phyloP scores from a whole-genome alignment of 2,888 invertebrate genomes.

The Acleris laterana region DNA sequence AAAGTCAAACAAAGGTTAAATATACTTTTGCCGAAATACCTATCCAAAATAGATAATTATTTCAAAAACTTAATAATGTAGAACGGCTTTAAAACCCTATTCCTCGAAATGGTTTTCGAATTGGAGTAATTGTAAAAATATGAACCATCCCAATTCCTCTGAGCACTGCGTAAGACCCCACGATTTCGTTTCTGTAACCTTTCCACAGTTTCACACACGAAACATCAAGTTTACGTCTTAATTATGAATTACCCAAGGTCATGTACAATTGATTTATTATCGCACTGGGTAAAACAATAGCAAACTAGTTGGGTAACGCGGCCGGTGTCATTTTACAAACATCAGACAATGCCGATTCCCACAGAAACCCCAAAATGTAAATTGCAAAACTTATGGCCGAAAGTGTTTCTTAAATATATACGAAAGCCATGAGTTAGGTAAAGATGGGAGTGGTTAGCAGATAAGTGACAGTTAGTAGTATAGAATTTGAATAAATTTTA shows the following conservation, averaged over 20 bases:
- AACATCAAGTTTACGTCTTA: constrained; percentile 21
- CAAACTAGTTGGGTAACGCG: constrained; percentile 53
- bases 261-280: constrained; percentile 42
- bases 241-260: constrained; percentile 32
- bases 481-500: too few relatives aligned
- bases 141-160: too few relatives aligned
- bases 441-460: constrained; percentile 1
- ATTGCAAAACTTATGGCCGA: constrained; percentile 33
- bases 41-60: too few relatives aligned
- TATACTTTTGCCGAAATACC: too few relatives aligned
- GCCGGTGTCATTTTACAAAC: constrained; percentile 67
- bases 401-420: constrained; percentile 17
- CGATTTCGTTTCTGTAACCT: not conserved
- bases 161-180: not conserved
- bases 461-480: not conserved
- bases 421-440: not conserved
- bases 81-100: too few relatives aligned
- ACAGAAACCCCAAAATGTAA: constrained; percentile 54
- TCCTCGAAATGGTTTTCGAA: too few relatives aligned
- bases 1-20: too few relatives aligned
- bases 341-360: constrained; percentile 65
- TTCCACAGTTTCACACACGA: constrained; percentile 19
- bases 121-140: too few relatives aligned
- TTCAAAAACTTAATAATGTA: too few relatives aligned
- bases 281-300: constrained; percentile 62